These are phyloP conservation scores for Eristalis pertinax DNA, from an alignment of 2,888 invertebrate species.

Conservation along the genomic window DNA sequence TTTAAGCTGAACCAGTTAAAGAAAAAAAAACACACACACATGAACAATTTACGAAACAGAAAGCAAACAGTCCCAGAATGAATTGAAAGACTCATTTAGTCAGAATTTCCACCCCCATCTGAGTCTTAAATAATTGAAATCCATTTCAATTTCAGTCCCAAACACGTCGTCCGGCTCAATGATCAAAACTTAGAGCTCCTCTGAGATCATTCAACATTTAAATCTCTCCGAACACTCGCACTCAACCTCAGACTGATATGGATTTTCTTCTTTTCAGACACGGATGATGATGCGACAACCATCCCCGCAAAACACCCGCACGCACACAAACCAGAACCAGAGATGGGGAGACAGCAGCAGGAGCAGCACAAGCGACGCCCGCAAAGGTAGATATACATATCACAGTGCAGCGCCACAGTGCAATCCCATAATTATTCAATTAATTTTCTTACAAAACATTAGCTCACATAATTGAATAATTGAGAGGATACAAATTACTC, in stretches of 20 bases:
- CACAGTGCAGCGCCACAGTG: conserved; percentile 20
- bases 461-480: conserved; percentile 69
- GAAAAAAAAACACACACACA: too few species aligned
- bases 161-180: neutral
- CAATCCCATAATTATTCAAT: conserved; percentile 66
- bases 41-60: neutral
- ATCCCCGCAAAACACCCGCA: too few species aligned
- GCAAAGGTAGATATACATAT: conserved; percentile 40
- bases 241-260: neutral
- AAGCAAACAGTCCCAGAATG: neutral
- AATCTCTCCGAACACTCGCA: neutral
- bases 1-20: too few species aligned
- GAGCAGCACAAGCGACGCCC: too few species aligned
- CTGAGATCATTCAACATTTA: conserved; percentile 17
- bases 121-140: neutral
- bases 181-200: neutral
- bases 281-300: too few species aligned
- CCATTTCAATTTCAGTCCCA: neutral
- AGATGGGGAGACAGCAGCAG: neutral
- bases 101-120: neutral
- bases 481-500: conserved; percentile 71
- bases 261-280: conserved; percentile 7
- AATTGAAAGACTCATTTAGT: neutral
- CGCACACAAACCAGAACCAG: neutral
- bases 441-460: conserved; percentile 70